Evolutionary conservation across 2,888 invertebrate species (phyloP).

Genomic region (Synergus japonicus): DNA sequence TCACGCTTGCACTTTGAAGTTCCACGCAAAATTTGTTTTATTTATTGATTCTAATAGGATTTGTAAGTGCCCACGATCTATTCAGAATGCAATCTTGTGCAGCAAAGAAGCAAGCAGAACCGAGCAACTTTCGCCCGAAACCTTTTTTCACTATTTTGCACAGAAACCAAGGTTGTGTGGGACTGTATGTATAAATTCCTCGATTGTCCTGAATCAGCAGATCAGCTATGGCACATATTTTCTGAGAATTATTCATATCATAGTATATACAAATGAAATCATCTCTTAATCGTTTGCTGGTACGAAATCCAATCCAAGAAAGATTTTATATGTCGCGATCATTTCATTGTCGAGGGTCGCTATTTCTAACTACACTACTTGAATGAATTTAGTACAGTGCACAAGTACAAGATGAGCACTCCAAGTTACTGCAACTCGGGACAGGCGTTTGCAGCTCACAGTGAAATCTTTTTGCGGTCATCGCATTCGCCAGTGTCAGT

Average conservation of each 20-base stretch:
- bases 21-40: background rate
- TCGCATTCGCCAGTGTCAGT: constrained; percentile 59
- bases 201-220: background rate
- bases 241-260: background rate
- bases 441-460: constrained; percentile 44
- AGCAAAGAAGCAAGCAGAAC: background rate
- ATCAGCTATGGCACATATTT: background rate
- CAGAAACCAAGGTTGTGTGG: constrained; percentile 1
- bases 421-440: background rate
- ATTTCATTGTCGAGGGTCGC: constrained; percentile 17
- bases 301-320: background rate
- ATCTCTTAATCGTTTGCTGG: background rate
- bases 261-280: background rate
- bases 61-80: background rate
- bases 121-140: constrained; percentile 5
- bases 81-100: background rate
- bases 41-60: background rate
- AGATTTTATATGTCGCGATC: background rate
- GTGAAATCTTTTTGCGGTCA: constrained; percentile 57
- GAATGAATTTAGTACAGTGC: constrained; percentile 36
- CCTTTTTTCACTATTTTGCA: constrained; percentile 12
- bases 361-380: constrained; percentile 31
- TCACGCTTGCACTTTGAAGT: background rate
- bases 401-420: constrained; percentile 22
- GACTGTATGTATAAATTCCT: background rate